Percentiles rank a stretch among this genome's conserved stretches.
Evolutionary conservation across 1,140 invertebrate species (phyloP).

Genomic region (Leptoteleia sp.): DNA sequence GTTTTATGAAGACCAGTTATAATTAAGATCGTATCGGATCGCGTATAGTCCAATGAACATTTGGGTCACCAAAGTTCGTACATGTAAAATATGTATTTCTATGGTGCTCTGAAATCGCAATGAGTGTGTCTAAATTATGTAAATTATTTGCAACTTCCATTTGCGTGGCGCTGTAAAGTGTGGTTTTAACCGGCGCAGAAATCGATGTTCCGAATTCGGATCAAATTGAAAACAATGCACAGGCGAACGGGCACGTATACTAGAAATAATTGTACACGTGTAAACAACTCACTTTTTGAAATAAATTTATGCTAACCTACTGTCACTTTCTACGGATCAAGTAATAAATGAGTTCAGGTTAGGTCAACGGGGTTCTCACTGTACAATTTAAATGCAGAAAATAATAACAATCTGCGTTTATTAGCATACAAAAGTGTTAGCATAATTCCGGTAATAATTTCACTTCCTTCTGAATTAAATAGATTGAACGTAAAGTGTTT

Average conservation of each 20-base stretch:
- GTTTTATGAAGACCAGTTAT: constrained; percentile 27
- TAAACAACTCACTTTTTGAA: constrained; percentile 7
- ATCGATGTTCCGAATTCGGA: constrained; percentile 26
- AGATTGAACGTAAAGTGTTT: too few relatives aligned
- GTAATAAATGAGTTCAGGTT: too few relatives aligned
- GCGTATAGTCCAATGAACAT: constrained; percentile 39
- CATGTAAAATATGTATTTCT: constrained; percentile 26
- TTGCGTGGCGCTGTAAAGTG: not conserved
- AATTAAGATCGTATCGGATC: constrained; percentile 40
- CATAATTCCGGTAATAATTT: too few relatives aligned
- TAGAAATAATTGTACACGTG: constrained; percentile 15
- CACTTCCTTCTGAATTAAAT: too few relatives aligned
- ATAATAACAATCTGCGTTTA: too few relatives aligned
- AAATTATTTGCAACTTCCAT: constrained; percentile 38
- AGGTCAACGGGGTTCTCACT: too few relatives aligned
- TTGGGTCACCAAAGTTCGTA: constrained; percentile 24
- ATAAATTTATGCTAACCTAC: not conserved
- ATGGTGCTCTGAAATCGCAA: constrained; percentile 2
- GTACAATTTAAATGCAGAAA: too few relatives aligned
- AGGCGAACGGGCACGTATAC: not conserved
- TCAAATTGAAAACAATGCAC: constrained; percentile 19
- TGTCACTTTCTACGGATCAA: constrained; percentile 14
- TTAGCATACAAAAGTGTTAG: too few relatives aligned
- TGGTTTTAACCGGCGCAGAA: constrained; percentile 2
- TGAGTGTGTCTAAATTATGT: constrained; percentile 29